These are phyloP conservation scores for Actinopyga echinites DNA, from an alignment of 53 echinoderm and acorn worm genomes.

Conservation along the genomic window DNA sequence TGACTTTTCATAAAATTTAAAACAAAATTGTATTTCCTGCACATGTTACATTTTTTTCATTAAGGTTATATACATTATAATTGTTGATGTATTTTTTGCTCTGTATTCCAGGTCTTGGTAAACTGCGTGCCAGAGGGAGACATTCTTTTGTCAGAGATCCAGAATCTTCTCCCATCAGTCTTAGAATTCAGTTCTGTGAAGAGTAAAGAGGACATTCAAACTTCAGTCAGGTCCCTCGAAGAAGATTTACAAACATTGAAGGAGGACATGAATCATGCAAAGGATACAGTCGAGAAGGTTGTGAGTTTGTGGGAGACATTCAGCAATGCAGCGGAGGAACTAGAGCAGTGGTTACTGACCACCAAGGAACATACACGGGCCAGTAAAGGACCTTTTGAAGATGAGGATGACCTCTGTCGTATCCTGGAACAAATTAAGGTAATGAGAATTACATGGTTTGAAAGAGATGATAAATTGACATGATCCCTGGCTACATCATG, in stretches of 20 bases:
- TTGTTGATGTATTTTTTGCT: background rate
- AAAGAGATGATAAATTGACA: too few species aligned
- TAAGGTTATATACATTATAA: background rate
- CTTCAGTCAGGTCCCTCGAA: slow-evolving; percentile 63
- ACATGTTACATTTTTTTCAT: too few species aligned
- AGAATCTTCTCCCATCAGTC: slow-evolving; percentile 60
- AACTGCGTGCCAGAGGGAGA: slow-evolving; percentile 73
- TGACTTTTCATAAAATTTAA: too few species aligned
- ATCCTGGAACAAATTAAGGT: background rate
- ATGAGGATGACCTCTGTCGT: background rate
- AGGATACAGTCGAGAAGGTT: slow-evolving; percentile 32
- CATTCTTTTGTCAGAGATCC: slow-evolving; percentile 57
- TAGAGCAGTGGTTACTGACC: slow-evolving; percentile 67
- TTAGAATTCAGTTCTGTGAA: slow-evolving; percentile 60
- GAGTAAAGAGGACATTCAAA: slow-evolving; percentile 69
- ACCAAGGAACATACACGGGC: slow-evolving; percentile 27
- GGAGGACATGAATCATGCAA: slow-evolving; percentile 55
- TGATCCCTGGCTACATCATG: too few species aligned
- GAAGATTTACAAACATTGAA: slow-evolving; percentile 61
- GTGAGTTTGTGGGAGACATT: slow-evolving; percentile 61
- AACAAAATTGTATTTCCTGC: too few species aligned
- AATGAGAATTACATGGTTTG: background rate
- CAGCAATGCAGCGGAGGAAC: slow-evolving; percentile 38
- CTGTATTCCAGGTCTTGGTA: slow-evolving; percentile 45
- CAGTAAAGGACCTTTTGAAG: background rate